phyloP scores from a whole-genome alignment of 2,113 vertebrate genomes.

The Pterocles gutturalis region DNA sequence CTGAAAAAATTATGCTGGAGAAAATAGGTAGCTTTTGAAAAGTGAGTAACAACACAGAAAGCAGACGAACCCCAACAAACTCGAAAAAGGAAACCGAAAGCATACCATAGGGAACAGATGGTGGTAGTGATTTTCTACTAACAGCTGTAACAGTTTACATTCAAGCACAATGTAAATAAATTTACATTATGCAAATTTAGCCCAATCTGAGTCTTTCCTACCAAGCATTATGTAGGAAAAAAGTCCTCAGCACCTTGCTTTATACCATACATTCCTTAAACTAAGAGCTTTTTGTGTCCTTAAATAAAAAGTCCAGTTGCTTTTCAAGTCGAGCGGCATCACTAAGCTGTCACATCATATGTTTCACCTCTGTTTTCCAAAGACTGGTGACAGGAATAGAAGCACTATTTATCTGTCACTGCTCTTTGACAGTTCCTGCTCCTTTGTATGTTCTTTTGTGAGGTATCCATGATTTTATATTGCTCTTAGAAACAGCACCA shows the following conservation, averaged over 20 bases:
- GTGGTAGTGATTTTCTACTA: neutral
- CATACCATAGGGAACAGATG: neutral
- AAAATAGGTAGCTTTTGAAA: neutral
- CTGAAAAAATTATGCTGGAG: neutral
- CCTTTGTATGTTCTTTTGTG: neutral
- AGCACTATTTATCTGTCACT: neutral
- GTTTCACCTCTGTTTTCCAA: neutral
- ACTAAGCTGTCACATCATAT: neutral
- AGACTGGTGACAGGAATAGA: neutral
- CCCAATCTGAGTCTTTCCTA: neutral
- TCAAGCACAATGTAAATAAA: neutral
- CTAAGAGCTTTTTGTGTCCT: neutral
- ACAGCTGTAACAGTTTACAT: neutral
- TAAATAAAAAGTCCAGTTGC: neutral
- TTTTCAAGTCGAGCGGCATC: neutral
- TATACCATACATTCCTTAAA: neutral
- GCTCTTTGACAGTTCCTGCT: neutral
- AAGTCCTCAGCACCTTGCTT: neutral
- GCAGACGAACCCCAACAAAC: neutral
- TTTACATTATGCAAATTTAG: neutral
- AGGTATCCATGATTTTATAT: neutral
- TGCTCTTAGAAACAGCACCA: neutral
- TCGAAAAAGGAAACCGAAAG: neutral
- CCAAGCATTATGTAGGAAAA: neutral
- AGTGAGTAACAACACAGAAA: neutral